Evolutionary conservation across 2,888 invertebrate genomes (phyloP), one percentile per base, ranked within the genome.

Genomic region (Lasioglossum figueresi): DNA sequence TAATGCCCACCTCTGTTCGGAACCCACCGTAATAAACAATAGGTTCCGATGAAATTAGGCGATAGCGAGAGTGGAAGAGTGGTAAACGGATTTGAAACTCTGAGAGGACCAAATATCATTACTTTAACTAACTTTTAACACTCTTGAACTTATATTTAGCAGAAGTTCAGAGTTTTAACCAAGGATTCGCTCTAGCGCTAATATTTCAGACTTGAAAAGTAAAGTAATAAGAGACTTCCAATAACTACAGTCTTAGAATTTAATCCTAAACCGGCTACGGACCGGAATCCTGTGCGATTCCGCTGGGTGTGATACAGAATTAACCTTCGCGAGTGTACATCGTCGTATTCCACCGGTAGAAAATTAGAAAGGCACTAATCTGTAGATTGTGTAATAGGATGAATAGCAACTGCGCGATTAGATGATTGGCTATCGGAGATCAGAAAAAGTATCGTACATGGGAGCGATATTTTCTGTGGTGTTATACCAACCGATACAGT

Each of bases 291-390:
- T 19, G 66, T 6, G 16, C 16, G 66, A 66, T 16, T 66, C 8
- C 34, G 16, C 16, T 8, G 19, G 16, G 34, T 31, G 31, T 66
- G 34, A 34, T 66, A 34, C 66, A 66, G 34, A 34, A 66, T 66
- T 66, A 66, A 66, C 66, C 31, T 66, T 34, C 34, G 8, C 66
- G 34, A 16, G 31, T 34, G 34, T 66, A 34, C 66, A 34, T 59
- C 59, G 27, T 66, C 66, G 19, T 66, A 34, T 66, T 19, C 19
- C 16, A 19, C 66, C 10, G 16, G 16, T 34, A 31, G 66, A 66
- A 66, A 66, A 66, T 34, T 66, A 66, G 66, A 66, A 66, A 66
- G 66, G 66, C 34, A 31, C 19, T 66, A 66, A 66, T 66, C 34
- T 66, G 8, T 19, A 16, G 31, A 66, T 66, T 34, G 31, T 8